A percentile compares a stretch with the other conserved stretches of the same genome.
Evolutionary conservation across 1,140 invertebrate species (phyloP).

Genomic region (Euwallacea fornicatus): DNA sequence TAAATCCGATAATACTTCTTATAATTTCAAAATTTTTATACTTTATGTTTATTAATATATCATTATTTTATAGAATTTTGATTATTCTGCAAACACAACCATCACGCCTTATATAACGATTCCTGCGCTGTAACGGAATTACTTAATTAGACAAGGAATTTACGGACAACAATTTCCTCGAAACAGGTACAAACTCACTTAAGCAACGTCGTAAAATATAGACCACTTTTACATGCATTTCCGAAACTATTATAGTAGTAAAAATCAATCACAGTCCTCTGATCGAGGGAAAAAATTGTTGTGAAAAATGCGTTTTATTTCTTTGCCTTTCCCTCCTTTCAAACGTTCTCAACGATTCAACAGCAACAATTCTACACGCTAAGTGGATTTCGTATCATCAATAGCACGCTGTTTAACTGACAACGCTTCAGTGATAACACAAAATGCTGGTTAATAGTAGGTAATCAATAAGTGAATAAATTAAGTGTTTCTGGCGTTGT

Average conservation of each 20-base stretch:
- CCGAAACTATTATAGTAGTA: not conserved
- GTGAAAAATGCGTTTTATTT: constrained; percentile 17
- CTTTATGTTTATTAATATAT: not conserved
- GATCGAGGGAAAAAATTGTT: constrained; percentile 23
- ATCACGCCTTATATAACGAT: constrained; percentile 3
- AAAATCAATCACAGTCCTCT: constrained; percentile 35
- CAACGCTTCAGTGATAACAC: not conserved
- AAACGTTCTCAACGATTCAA: constrained; percentile 28
- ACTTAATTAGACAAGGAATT: no score
- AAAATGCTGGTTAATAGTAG: not conserved
- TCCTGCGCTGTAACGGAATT: not conserved
- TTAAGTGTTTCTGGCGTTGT: constrained; percentile 52
- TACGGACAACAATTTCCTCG: no score
- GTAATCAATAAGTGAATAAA: not conserved
- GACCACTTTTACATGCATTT: not conserved
- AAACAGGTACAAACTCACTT: no score
- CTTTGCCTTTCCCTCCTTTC: not conserved
- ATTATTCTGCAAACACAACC: constrained; percentile 38
- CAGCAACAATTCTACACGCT: constrained; percentile 9
- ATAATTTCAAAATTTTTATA: not conserved
- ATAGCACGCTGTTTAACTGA: not conserved
- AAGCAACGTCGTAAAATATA: constrained; percentile 10
- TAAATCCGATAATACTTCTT: no score
- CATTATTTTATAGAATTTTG: constrained; percentile 25
- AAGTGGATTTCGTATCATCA: constrained; percentile 8